phyloP scores from a whole-genome alignment of 1,140 invertebrate species.

The Euschistus heros region DNA sequence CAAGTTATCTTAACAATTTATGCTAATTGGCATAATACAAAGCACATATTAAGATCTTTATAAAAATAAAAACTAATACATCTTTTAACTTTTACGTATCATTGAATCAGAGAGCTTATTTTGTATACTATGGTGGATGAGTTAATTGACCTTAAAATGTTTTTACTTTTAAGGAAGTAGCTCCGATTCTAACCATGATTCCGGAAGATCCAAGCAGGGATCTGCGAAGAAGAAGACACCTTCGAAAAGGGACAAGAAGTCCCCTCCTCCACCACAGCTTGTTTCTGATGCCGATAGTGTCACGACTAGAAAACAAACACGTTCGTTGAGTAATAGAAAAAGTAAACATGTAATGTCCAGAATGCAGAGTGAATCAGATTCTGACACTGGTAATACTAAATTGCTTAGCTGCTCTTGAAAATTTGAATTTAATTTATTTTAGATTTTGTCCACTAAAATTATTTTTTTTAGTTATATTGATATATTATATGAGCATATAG shows the following conservation, averaged over 20 bases:
- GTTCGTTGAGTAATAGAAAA: slow-evolving; percentile 34
- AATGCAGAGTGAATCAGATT: slow-evolving; percentile 40
- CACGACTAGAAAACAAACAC: slow-evolving; percentile 38
- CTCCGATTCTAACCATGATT: slow-evolving; percentile 28
- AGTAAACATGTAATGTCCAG: slow-evolving; percentile 38
- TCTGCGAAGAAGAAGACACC: slow-evolving; percentile 11
- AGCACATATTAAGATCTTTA: no score
- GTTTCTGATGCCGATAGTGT: slow-evolving; percentile 26
- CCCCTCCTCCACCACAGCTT: slow-evolving; percentile 31
- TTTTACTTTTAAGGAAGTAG: slow-evolving; percentile 26
- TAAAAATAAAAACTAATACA: no score
- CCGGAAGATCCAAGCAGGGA: slow-evolving; percentile 13
- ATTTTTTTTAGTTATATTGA: no score
- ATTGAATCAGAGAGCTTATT: no score
- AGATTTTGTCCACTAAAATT: no score
- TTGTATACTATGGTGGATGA: no score
- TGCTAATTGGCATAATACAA: no score
- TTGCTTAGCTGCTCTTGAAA: not conserved
- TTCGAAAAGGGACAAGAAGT: slow-evolving; percentile 23
- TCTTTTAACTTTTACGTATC: no score
- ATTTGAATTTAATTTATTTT: no score
- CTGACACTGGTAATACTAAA: slow-evolving; percentile 37
- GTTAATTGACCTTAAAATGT: not conserved
- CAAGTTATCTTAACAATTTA: no score
- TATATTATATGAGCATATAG: no score